phyloP scores from a whole-genome alignment of 2,888 invertebrate species.

The Heliconius aoede region DNA sequence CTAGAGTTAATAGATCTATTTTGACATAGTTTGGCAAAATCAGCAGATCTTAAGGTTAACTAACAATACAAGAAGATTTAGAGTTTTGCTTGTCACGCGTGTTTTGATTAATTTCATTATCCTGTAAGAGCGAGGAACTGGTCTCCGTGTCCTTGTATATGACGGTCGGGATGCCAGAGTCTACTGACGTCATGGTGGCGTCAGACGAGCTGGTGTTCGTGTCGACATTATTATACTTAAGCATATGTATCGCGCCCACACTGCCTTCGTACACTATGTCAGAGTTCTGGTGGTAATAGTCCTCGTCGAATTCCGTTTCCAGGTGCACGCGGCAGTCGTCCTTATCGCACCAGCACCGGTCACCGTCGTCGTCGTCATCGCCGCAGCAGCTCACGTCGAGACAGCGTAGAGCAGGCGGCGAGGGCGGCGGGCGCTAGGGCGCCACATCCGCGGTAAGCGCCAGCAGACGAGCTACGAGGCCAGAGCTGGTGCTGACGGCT shows the following conservation, averaged over 20 bases:
- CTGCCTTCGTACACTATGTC: slow-evolving; percentile 12
- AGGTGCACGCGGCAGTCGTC: slow-evolving; percentile 35
- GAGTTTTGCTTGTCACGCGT: slow-evolving; percentile 26
- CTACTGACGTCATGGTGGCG: slow-evolving; percentile 48
- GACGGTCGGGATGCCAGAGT: slow-evolving; percentile 55
- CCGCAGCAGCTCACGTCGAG: slow-evolving; percentile 34
- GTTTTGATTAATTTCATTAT: slow-evolving; percentile 33
- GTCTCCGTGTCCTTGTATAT: slow-evolving; percentile 54
- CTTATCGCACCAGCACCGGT: slow-evolving; percentile 37
- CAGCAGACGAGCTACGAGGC: slow-evolving; percentile 56
- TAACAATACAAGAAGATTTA: slow-evolving; percentile 45
- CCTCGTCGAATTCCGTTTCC: slow-evolving; percentile 22
- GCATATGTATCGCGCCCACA: slow-evolving; percentile 21
- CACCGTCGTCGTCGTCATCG: slow-evolving; percentile 4
- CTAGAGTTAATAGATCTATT: no score
- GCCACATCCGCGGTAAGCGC: slow-evolving; percentile 46
- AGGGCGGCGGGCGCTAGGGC: slow-evolving; percentile 49
- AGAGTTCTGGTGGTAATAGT: slow-evolving; percentile 27
- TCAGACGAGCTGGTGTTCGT: slow-evolving; percentile 35
- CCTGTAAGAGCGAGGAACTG: slow-evolving; percentile 34
- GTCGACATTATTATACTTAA: slow-evolving; percentile 20
- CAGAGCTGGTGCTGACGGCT: slow-evolving; percentile 58
- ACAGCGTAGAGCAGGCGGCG: slow-evolving; percentile 25
- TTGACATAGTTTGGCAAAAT: not conserved
- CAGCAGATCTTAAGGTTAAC: slow-evolving; percentile 23